Conservation (phyloP, 2,113 vertebrate genomes). For the human region DNA sequence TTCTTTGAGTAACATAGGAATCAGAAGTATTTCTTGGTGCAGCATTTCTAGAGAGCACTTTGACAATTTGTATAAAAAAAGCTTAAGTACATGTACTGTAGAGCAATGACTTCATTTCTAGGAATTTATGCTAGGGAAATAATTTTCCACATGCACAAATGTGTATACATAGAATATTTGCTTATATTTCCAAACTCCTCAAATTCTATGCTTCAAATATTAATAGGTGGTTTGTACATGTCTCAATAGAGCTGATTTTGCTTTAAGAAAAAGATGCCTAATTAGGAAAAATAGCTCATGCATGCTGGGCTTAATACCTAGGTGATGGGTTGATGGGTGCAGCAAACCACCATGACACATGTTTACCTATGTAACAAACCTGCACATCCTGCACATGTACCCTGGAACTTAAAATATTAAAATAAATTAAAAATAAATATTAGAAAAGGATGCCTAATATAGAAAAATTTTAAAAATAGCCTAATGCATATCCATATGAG, state of each 20-base stretch:
- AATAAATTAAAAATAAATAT: too few relatives aligned
- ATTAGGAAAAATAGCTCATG: too few relatives aligned
- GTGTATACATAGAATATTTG: not conserved
- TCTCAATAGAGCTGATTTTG: not conserved
- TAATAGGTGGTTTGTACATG: not conserved
- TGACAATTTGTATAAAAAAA: not conserved
- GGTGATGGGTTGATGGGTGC: too few relatives aligned
- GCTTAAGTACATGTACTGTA: not conserved
- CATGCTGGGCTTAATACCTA: too few relatives aligned
- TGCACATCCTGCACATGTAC: too few relatives aligned
- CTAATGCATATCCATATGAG: not conserved
- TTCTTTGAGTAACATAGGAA: not conserved
- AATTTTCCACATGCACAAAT: not conserved
- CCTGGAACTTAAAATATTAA: too few relatives aligned
- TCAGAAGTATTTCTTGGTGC: not conserved
- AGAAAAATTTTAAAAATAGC: not conserved
- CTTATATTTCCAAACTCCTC: not conserved
- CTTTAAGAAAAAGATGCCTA: not conserved
- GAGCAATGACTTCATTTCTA: not conserved
- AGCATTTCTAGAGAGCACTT: not conserved
- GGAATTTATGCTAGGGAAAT: not conserved
- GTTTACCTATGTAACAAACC: too few relatives aligned
- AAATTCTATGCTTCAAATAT: not conserved
- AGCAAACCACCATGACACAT: too few relatives aligned
- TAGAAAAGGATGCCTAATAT: not conserved